Evolutionary conservation across 2,888 invertebrate genomes (phyloP).

Genomic region (Sarcophaga caerulescens): DNA sequence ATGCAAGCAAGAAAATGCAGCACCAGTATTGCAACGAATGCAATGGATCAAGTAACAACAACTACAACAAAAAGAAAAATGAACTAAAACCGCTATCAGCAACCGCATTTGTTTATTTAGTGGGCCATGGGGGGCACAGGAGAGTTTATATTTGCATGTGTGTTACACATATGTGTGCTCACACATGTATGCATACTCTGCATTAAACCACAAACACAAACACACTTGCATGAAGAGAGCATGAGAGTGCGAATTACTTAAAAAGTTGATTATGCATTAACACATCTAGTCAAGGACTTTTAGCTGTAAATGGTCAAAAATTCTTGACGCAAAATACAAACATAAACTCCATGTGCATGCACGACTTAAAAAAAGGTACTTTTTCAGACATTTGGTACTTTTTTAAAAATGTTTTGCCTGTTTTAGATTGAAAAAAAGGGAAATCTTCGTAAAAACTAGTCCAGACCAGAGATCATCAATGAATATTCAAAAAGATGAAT

Average conservation of each 20-base stretch:
- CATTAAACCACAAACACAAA: neutral
- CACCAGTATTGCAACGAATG: neutral
- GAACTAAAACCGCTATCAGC: neutral
- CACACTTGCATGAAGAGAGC: neutral
- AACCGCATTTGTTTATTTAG: constrained; percentile 54
- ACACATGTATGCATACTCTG: neutral
- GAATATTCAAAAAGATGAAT: no score
- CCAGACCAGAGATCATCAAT: no score
- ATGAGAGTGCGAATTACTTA: neutral
- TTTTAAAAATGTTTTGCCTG: neutral
- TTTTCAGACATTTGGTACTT: neutral
- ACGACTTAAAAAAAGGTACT: neutral
- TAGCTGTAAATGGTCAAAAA: constrained; percentile 46
- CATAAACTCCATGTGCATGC: neutral
- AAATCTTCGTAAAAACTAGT: neutral
- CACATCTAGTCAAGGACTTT: constrained; percentile 43
- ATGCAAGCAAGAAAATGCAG: neutral
- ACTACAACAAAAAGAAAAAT: neutral
- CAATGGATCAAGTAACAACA: neutral
- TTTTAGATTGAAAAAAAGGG: neutral
- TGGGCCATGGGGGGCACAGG: constrained; percentile 7
- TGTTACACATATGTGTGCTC: neutral
- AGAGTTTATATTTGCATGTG: neutral
- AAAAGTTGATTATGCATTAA: constrained; percentile 49
- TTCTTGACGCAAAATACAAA: constrained; percentile 15